These are phyloP conservation scores for Drosophila gaucha DNA, from an alignment of 2,888 invertebrate genomes.

Conservation along the genomic window DNA sequence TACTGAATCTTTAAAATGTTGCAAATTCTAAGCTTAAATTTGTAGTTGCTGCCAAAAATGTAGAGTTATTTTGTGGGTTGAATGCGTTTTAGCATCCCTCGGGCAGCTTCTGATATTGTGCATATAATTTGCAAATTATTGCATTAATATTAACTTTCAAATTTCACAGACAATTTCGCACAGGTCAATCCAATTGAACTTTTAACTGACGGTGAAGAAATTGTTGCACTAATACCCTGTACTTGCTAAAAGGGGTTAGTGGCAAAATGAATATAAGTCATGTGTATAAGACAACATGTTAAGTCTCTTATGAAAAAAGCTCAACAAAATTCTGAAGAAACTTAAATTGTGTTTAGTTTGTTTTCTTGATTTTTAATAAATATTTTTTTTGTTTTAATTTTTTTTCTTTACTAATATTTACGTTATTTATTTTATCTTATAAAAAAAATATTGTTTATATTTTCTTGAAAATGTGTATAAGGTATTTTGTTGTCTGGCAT, in stretches of 20 bases:
- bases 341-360: not conserved
- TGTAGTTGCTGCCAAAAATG: too few relatives aligned
- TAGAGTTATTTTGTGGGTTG: not conserved
- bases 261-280: too few relatives aligned
- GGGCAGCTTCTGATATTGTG: slow-evolving; percentile 17
- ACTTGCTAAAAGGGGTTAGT: too few relatives aligned
- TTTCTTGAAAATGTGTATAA: not conserved
- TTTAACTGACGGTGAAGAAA: slow-evolving; percentile 14
- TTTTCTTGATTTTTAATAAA: not conserved
- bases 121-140: slow-evolving; percentile 58
- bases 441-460: not conserved
- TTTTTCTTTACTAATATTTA: not conserved
- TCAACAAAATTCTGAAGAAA: not conserved
- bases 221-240: slow-evolving; percentile 22
- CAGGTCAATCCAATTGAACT: slow-evolving; percentile 15
- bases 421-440: too few relatives aligned
- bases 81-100: not conserved
- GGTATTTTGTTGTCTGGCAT: slow-evolving; percentile 1
- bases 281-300: too few relatives aligned
- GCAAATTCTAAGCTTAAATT: not conserved
- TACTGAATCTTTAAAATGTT: slow-evolving; percentile 11
- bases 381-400: not conserved
- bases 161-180: slow-evolving; percentile 44
- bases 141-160: slow-evolving; percentile 48
- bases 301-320: too few relatives aligned